Conservation (phyloP, 2,113 vertebrate species). For the Colaptes auratus region DNA sequence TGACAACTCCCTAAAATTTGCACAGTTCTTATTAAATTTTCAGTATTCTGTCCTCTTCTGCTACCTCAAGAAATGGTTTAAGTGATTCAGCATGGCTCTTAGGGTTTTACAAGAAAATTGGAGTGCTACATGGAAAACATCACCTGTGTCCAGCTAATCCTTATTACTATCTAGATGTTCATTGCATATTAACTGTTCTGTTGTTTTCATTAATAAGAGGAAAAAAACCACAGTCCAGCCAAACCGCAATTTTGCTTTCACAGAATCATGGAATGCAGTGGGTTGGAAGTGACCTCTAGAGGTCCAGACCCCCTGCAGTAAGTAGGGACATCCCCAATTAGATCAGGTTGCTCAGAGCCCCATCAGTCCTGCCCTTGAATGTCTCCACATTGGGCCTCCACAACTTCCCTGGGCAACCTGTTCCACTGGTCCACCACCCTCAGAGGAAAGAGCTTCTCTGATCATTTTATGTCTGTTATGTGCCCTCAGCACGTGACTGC, state of each 20-base stretch:
- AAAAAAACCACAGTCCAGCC: not conserved
- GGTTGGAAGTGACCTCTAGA: no score
- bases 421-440: no score
- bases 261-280: no score
- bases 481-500: not conserved
- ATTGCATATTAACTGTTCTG: not conserved
- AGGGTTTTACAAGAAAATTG: not conserved
- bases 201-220: not conserved
- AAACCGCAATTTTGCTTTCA: not conserved
- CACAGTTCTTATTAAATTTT: constrained; percentile 45
- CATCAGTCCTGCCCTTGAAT: no score
- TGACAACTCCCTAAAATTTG: constrained; percentile 33
- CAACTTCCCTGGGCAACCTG: no score
- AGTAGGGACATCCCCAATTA: no score
- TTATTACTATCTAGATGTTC: not conserved
- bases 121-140: not conserved
- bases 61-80: not conserved
- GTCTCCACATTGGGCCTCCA: no score
- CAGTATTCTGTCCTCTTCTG: not conserved
- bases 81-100: not conserved
- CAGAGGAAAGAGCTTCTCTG: not conserved
- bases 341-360: no score
- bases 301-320: no score
- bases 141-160: not conserved
- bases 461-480: not conserved